phyloP scores from a whole-genome alignment of 2,888 invertebrate genomes.

The Steinernema carpocapsae region DNA sequence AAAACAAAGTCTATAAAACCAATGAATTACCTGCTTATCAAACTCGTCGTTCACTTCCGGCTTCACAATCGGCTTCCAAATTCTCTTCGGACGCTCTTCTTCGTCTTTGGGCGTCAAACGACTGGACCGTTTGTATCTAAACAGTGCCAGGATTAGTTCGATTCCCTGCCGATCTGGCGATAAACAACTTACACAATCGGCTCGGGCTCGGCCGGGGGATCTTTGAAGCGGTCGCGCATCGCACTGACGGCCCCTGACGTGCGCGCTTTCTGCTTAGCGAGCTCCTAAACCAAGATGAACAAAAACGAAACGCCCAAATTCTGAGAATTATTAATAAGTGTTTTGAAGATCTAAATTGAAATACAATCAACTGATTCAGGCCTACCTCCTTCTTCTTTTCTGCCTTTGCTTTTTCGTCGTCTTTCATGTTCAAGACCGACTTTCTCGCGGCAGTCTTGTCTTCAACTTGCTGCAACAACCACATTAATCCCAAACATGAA shows the following conservation, averaged over 20 bases:
- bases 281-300: constrained; percentile 56
- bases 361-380: no score
- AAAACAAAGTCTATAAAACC: no score
- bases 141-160: not conserved
- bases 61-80: constrained; percentile 60
- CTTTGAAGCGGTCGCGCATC: constrained; percentile 52
- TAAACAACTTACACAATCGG: constrained; percentile 44
- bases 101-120: constrained; percentile 46
- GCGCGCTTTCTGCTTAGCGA: constrained; percentile 55
- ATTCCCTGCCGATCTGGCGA: not conserved
- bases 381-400: constrained; percentile 50
- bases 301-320: no score
- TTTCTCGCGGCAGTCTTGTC: constrained; percentile 64
- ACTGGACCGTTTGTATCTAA: constrained; percentile 58
- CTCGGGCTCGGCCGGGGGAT: constrained; percentile 43
- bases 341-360: no score
- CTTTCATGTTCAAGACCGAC: constrained; percentile 64
- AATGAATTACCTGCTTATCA: constrained; percentile 65
- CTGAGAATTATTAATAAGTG: no score
- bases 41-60: constrained; percentile 66
- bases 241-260: constrained; percentile 55
- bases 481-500: not conserved
- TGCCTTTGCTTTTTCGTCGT: constrained; percentile 61
- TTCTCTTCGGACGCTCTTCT: constrained; percentile 53
- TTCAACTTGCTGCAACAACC: constrained; percentile 40